Percentiles rank a stretch among this genome's conserved stretches.
phyloP scores from a whole-genome alignment of 1,140 invertebrate species.

The Mercenaria mercenaria region DNA sequence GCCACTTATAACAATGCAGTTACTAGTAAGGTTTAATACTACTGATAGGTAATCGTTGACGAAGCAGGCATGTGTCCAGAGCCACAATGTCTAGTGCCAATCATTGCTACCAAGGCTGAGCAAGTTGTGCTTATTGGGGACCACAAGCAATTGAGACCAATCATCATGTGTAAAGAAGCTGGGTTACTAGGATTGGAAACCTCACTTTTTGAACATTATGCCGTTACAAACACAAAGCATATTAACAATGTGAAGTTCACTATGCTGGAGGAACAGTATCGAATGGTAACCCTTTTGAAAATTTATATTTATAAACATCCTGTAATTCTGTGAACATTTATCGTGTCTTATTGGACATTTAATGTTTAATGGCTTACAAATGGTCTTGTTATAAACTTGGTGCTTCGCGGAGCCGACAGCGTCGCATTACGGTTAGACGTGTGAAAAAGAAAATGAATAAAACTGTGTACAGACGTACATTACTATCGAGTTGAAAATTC shows the following conservation, averaged over 20 bases:
- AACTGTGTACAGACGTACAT: no score
- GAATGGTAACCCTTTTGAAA: no score
- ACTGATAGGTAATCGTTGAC: constrained; percentile 78
- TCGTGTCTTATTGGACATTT: no score
- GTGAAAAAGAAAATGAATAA: no score
- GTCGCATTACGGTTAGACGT: no score
- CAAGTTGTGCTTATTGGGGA: constrained; percentile 83
- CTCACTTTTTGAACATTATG: constrained; percentile 82
- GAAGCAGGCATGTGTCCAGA: constrained; percentile 84
- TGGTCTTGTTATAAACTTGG: neutral
- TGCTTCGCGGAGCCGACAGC: neutral
- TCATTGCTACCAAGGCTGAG: constrained; percentile 73
- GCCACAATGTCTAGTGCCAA: constrained; percentile 80
- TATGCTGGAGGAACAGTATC: constrained; percentile 79
- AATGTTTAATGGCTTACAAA: neutral
- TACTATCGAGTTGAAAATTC: neutral
- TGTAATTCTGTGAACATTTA: no score
- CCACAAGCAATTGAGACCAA: constrained; percentile 81
- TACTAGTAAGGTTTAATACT: no score
- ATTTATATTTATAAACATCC: no score
- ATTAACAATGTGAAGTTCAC: constrained; percentile 42
- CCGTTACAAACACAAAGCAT: constrained; percentile 31
- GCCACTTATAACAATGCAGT: no score
- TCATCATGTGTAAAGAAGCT: constrained; percentile 77
- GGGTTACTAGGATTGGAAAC: constrained; percentile 76